phyloP scores from a whole-genome alignment of 2,113 vertebrate genomes.

The Ciconia stormi region DNA sequence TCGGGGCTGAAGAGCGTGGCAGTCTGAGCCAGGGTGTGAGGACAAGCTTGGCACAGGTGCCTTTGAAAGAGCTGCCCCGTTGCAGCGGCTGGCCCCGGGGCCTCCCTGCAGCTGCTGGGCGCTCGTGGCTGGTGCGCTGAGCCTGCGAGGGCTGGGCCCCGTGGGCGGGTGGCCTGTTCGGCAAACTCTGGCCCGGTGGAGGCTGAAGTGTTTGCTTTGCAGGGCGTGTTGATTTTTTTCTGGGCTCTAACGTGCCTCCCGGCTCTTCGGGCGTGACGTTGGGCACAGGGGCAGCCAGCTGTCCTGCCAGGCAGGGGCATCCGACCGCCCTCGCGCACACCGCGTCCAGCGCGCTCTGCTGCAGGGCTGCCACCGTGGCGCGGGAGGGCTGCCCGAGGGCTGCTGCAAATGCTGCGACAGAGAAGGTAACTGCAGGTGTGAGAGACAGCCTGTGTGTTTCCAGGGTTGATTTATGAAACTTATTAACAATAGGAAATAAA shows the following conservation, averaged over 20 bases:
- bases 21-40: background rate
- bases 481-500: background rate
- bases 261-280: background rate
- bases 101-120: background rate
- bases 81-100: background rate
- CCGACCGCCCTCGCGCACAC: rapidly evolving
- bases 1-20: background rate
- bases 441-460: background rate
- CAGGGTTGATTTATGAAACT: background rate
- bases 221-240: background rate
- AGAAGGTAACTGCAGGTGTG: background rate
- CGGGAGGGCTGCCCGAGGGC: background rate
- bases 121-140: rapidly evolving
- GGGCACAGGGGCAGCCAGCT: rapidly evolving
- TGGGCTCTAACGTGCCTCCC: rapidly evolving
- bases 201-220: background rate
- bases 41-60: background rate
- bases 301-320: background rate
- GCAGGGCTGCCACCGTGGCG: no score
- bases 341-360: background rate
- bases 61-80: no score
- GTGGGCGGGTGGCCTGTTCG: rapidly evolving
- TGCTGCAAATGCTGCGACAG: rapidly evolving
- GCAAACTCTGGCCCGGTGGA: no score
- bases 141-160: background rate